These are phyloP conservation scores for Tiliqua scincoides DNA, from an alignment of 2,113 vertebrate species.

Conservation along the genomic window DNA sequence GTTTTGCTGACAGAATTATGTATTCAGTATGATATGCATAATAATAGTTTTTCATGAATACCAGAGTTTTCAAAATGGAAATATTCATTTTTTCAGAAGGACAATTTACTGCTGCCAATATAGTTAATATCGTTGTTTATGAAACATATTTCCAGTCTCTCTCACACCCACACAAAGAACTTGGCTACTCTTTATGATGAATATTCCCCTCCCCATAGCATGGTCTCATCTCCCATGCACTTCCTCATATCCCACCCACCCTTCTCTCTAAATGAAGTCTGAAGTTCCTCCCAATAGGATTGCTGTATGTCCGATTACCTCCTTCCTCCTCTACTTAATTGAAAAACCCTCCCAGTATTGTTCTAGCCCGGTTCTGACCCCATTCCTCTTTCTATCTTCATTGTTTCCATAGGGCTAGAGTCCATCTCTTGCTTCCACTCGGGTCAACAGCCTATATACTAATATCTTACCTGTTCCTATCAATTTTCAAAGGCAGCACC, in stretches of 20 bases:
- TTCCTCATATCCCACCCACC: constrained; percentile 60
- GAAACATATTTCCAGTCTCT: constrained; percentile 57
- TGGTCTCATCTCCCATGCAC: constrained; percentile 70
- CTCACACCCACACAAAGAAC: constrained; percentile 59
- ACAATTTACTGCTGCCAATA: constrained; percentile 49
- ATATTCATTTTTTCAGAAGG: constrained; percentile 27
- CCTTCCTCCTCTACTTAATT: constrained; percentile 18
- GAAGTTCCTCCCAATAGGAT: constrained; percentile 31
- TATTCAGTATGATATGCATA: constrained; percentile 33
- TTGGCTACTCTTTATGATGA: constrained; percentile 49
- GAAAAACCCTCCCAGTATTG: constrained; percentile 61
- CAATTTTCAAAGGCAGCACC: not conserved
- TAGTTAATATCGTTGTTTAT: constrained; percentile 63
- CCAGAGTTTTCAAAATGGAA: constrained; percentile 40
- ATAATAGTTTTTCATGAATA: constrained; percentile 26
- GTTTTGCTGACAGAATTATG: constrained; percentile 33
- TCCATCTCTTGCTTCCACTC: constrained; percentile 48
- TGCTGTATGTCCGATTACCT: constrained; percentile 37
- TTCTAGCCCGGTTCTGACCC: constrained; percentile 34
- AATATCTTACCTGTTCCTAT: constrained; percentile 35
- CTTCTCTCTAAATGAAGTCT: constrained; percentile 42
- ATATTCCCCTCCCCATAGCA: constrained; percentile 40
- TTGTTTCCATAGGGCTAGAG: constrained; percentile 6
- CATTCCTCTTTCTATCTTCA: constrained; percentile 40
- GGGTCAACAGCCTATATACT: not conserved